These are phyloP conservation scores for Mechanitis mazaeus DNA, from an alignment of 2,888 invertebrate genomes.

Conservation along the genomic window DNA sequence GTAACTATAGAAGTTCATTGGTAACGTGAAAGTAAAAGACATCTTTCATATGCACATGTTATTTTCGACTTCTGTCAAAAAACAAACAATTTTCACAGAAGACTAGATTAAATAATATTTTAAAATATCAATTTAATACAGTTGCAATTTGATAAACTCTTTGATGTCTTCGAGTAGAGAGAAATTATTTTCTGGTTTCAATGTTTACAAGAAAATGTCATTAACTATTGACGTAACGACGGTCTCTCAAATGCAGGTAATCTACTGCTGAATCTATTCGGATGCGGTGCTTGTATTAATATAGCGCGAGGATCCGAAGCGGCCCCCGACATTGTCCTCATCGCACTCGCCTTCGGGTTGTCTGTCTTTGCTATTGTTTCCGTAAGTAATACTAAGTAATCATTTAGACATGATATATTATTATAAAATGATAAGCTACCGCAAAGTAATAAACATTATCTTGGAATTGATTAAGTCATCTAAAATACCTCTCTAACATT, in stretches of 20 bases:
- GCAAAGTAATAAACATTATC: constrained; percentile 17
- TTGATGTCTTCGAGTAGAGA: too few species aligned
- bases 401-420: too few species aligned
- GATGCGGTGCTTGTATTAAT: constrained; percentile 86
- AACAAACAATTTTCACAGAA: too few species aligned
- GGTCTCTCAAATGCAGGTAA: constrained; percentile 73
- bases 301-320: constrained; percentile 65
- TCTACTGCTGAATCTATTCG: constrained; percentile 90
- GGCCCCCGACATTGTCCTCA: constrained; percentile 78
- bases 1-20: constrained; percentile 43
- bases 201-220: too few species aligned
- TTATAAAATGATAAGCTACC: too few species aligned
- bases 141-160: too few species aligned
- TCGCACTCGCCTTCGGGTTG: constrained; percentile 90
- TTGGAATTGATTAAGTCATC: constrained; percentile 7
- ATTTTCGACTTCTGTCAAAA: not conserved
- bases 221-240: too few species aligned
- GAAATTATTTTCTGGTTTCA: too few species aligned
- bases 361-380: constrained; percentile 89
- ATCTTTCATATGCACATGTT: not conserved
- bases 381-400: constrained; percentile 58
- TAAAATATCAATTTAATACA: too few species aligned
- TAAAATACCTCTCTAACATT: not conserved
- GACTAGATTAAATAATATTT: too few species aligned
- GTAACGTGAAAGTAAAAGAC: constrained; percentile 1